Evolutionary conservation across 2,113 vertebrate species (phyloP).

Genomic region (Oncorhynchus clarkii): DNA sequence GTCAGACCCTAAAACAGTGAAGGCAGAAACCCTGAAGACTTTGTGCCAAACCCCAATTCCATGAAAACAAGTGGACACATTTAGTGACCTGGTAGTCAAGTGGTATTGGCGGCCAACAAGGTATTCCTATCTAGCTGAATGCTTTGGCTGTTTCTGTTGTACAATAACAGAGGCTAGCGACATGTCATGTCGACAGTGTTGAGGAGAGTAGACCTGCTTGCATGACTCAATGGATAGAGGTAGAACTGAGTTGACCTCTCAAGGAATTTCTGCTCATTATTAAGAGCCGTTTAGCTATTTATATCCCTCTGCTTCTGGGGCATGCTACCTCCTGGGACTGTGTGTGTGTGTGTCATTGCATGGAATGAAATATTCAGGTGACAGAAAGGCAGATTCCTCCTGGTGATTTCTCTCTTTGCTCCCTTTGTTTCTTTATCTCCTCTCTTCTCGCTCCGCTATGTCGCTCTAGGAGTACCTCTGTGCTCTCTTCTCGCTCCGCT

Average conservation of each 20-base stretch:
- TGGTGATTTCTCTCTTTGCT: neutral
- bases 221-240: neutral
- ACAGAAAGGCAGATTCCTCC: constrained; percentile 26
- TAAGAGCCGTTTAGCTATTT: constrained; percentile 48
- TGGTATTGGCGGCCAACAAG: too few relatives aligned
- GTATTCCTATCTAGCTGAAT: too few relatives aligned
- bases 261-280: neutral
- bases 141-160: too few relatives aligned
- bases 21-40: neutral
- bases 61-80: too few relatives aligned
- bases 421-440: constrained; percentile 15
- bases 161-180: too few relatives aligned
- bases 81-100: too few relatives aligned
- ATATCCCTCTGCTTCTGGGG: constrained; percentile 38
- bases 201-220: neutral
- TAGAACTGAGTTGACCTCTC: neutral
- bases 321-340: constrained; percentile 46
- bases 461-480: neutral
- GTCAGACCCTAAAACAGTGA: neutral
- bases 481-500: neutral
- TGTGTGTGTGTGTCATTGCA: neutral
- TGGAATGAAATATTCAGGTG: constrained; percentile 69
- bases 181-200: neutral
- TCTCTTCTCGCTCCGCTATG: neutral
- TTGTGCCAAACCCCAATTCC: too few relatives aligned